phyloP scores from a whole-genome alignment of 2,888 invertebrate species.

The Conomelus anceps region DNA sequence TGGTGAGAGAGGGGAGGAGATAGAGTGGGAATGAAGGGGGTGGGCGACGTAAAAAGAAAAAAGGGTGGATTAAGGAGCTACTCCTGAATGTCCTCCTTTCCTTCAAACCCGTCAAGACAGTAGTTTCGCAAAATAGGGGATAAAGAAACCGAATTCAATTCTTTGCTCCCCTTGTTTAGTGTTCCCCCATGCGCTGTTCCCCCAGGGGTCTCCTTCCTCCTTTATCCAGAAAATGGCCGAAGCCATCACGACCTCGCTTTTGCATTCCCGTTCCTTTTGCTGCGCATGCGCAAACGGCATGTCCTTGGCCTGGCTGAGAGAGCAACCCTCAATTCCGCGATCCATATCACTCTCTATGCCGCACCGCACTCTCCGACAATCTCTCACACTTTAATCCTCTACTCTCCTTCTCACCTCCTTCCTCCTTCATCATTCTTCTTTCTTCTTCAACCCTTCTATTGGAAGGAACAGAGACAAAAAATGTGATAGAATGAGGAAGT shows the following conservation, averaged over 20 bases:
- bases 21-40: too few relatives aligned
- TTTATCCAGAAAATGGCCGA: background rate
- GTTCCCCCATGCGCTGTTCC: too few relatives aligned
- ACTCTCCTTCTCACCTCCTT: too few relatives aligned
- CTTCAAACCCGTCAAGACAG: background rate
- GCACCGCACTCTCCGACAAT: background rate
- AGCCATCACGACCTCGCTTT: background rate
- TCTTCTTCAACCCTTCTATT: too few relatives aligned
- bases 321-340: background rate
- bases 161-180: background rate
- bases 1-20: too few relatives aligned
- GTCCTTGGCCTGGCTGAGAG: background rate
- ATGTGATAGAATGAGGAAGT: too few relatives aligned
- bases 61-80: background rate
- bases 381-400: too few relatives aligned
- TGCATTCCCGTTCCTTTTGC: too few relatives aligned
- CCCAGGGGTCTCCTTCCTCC: background rate
- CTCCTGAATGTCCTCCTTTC: background rate
- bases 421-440: too few relatives aligned
- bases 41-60: background rate
- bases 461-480: too few relatives aligned
- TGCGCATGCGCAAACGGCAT: background rate
- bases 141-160: background rate
- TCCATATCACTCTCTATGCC: background rate
- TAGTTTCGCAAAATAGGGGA: background rate